Evolutionary conservation across 2,888 invertebrate genomes (phyloP), one percentile per base, ranked within the genome.

Genomic region (Tryphoninae sp.): DNA sequence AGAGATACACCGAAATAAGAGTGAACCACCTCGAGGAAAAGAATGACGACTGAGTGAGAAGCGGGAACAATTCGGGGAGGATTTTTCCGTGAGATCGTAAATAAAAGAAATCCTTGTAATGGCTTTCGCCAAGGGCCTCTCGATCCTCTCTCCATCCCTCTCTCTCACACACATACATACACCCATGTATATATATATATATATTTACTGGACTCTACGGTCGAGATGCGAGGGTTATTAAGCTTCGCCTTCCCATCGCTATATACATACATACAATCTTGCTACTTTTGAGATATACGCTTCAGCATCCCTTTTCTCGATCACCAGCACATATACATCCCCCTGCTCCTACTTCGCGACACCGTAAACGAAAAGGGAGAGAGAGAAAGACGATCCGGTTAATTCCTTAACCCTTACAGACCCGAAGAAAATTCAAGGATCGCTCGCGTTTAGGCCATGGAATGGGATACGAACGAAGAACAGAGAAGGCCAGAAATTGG

Each of bases 71-170:
- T 68, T 62, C 33, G 33, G 53, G 69, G 74, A 81, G 85, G 72
- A 83, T 85, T 89, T 86, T 88, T 88, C 81, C 65, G 22, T 87
- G 88, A 88, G 87, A 87, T 87, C 90, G 89, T 91, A 91, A 91
- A 91, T 91, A 91, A 91, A 90, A 91, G 90, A 91, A 90, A 91
- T 91, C 90, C 91, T 90, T 86, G 90, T 91, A 90, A 91, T 91
- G 89, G 89, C 89, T 90, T 89, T 91, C 88, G 88, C 83, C 88
- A 87, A 87, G 89, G 87, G 87, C 87, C 77, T 81, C 76, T 49
- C 59, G 58, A 55, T 78, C 53, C 67, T 74, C 62, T 62, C 75
- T 19, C 59, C 74, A 51, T 78, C 53, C 64, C 59, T 62, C 61
- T 73, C 16, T 55, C 72, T 74, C 55, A 26, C 58, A 40, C 64